Evolutionary conservation across 2,797 vertebrate genomes (phyloP).

Genomic region (Tokudaia muenninki): DNA sequence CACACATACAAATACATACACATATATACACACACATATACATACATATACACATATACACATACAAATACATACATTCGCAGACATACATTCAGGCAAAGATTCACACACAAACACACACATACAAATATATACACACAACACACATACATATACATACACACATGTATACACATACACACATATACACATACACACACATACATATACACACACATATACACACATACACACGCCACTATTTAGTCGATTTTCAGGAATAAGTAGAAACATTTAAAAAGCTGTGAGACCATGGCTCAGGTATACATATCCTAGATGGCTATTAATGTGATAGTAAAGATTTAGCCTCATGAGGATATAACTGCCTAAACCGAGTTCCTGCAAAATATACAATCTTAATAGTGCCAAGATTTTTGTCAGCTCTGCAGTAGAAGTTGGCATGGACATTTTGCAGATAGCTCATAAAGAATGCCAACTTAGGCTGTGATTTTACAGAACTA

Average conservation of each 20-base stretch:
- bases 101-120: no score
- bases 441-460: background rate
- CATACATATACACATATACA: background rate
- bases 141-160: fast-evolving
- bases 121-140: background rate
- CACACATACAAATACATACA: background rate
- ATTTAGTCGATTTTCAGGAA: background rate
- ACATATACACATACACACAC: no score
- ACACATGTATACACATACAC: background rate
- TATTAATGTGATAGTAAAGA: background rate
- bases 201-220: background rate
- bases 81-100: no score
- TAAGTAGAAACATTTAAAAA: conserved; percentile 2
- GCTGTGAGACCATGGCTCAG: background rate
- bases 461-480: background rate
- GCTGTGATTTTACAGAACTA: background rate
- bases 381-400: background rate
- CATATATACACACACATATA: fast-evolving
- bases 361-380: background rate
- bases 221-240: background rate
- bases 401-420: background rate
- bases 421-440: background rate
- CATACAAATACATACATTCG: background rate
- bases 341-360: conserved; percentile 8
- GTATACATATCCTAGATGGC: background rate